Percentiles rank a stretch among this genome's conserved stretches.
Conservation (phyloP, 2,797 vertebrate species). For the Enteromius unitaeniatus region DNA sequence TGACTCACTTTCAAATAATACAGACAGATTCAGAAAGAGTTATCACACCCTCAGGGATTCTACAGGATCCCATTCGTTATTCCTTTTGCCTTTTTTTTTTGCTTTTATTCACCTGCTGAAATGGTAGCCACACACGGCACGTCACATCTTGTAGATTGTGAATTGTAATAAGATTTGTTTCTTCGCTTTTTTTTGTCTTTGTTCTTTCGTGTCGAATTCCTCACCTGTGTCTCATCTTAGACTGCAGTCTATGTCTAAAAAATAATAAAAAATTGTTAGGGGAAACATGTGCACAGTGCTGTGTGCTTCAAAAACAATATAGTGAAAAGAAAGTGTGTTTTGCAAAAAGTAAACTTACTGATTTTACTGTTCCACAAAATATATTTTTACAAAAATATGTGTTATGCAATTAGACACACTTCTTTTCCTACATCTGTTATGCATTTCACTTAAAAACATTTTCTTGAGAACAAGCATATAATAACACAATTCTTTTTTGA, state of each 20-base stretch:
- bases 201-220: conserved; percentile 22
- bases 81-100: background rate
- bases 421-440: background rate
- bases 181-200: background rate
- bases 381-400: background rate
- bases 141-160: conserved; percentile 32
- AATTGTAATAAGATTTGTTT: conserved; percentile 44
- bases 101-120: conserved; percentile 41
- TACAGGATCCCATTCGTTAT: conserved; percentile 29
- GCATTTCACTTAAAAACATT: background rate
- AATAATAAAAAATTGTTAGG: background rate
- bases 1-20: conserved; percentile 43
- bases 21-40: conserved; percentile 45
- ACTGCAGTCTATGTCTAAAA: background rate
- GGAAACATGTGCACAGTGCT: background rate
- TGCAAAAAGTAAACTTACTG: background rate
- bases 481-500: background rate
- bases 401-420: background rate
- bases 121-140: conserved; percentile 19
- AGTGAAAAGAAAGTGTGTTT: background rate
- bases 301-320: background rate
- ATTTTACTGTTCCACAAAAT: background rate
- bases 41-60: conserved; percentile 43
- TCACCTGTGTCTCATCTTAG: conserved; percentile 33
- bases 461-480: background rate